Evolutionary conservation across 2,888 invertebrate species (phyloP), one percentile per base, ranked within the genome.

Genomic region (Latrodectus elegans): DNA sequence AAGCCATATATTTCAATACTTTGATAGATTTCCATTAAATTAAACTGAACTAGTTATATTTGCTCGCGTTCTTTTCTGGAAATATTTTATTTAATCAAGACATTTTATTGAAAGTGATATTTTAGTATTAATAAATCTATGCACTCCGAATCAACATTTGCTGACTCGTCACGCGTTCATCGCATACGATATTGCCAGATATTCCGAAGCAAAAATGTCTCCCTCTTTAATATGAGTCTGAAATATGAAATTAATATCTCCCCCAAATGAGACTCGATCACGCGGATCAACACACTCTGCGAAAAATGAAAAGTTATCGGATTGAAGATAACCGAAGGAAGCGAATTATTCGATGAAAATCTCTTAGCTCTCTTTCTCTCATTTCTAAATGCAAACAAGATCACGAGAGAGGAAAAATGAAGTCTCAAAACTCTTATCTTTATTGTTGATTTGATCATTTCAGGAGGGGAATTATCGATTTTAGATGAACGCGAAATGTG

Each of bases 381-480:
- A 49, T 51, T 14, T n/a, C n/a, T 12, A 22, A 68, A 26, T 6
- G 68, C 11, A 68, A 26, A 68, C 68, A 26, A 68, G 68, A 26
- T 17, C 68, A 68, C 53, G 52, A 49, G 71, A 17, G 49, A 68
- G 70, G 64, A 67, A 81, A 81, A 73, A 26, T 38, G 65, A 72
- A 67, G 53, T 72, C 53, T 26, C 67, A 51, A 82, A 82, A 76
- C 15, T 67, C 75, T 77, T 65, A 72, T 71, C 77, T 84, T 71
- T 55, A 84, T 73, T 73, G 84, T 78, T 84, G 73, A 84, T 78
- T 74, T 78, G 72, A 84, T 84, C 77, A 78, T 84, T 84, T 73
- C n/a, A 67, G 55, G 73, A 68, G 75, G 65, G 53, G 67, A 67
- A 70, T 77, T 84, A 84, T 84, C 73, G 84, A 84, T 84, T 84